phyloP scores from a whole-genome alignment of 2,797 vertebrate species.

The Tokudaia muenninki region DNA sequence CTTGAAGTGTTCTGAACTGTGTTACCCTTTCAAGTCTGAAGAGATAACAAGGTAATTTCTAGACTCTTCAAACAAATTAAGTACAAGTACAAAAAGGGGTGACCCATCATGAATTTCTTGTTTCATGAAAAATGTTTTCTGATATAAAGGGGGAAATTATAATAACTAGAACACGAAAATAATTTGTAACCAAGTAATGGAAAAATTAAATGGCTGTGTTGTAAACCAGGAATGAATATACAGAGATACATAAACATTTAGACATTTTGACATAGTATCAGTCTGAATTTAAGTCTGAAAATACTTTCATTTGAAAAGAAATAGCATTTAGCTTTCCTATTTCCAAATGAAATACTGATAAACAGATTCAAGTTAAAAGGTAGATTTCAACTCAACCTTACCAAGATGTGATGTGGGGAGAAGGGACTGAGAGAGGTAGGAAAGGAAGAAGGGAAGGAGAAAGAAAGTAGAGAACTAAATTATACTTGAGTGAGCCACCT shows the following conservation, averaged over 20 bases:
- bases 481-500: not conserved
- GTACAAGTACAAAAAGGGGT: not conserved
- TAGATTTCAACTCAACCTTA: constrained; percentile 3
- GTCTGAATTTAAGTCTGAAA: constrained; percentile 44
- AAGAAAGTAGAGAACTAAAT: not conserved
- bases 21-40: not conserved
- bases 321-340: not conserved
- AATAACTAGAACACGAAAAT: not conserved
- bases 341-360: not conserved
- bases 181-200: not conserved
- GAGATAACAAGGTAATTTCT: not conserved
- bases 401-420: accelerated
- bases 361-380: not conserved
- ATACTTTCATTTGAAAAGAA: constrained; percentile 38
- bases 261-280: not conserved
- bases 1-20: not conserved
- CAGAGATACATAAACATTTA: not conserved
- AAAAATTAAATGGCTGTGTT: not conserved
- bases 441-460: not conserved
- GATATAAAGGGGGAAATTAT: not conserved
- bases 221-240: not conserved
- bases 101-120: not conserved
- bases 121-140: constrained; percentile 20
- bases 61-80: not conserved
- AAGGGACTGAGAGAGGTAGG: not conserved